Base-by-base conservation (phyloP, 1,140 invertebrate genomes). In the Antheraea mylitta region DNA sequence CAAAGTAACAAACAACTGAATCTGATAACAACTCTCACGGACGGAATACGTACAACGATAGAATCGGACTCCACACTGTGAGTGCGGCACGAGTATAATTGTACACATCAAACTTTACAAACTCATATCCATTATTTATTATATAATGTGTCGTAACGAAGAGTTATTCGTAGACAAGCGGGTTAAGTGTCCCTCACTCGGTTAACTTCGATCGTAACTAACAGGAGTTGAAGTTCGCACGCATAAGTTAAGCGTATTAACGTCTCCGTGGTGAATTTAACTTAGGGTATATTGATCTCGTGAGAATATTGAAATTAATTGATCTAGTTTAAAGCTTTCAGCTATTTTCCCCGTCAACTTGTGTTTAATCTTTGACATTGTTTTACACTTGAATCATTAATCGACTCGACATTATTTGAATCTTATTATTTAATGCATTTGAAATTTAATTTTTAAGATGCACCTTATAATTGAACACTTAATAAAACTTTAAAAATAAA, bases 191-290 rank as follows among this genome's bases (percentile, higher is more conserved):
- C 71, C 65, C 67, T 75, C 71, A 75, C 73, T 77, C 58, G 70
- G 70, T 74, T 80, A 84, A 85, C 73, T 86, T 83, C 64, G 70
- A 74, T 78, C 75, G 72, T 75, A 82, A 83, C 80, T 81, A 78
- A 77, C 37, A 61, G 73, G 80, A 85, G 73, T 83, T 76, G 63
- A 84, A 79, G 73, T 84, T 83, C 75, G 76, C 71, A 80, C 79
- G 83, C 79, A 78, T 83, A 83, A 84, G 77, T 85, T 84, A 79
- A 84, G 79, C 77, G 72, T 81, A 81, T 83, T 86, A 83, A 83
- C 77, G 76, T 81, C 78, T 78, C 74, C 75, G 76, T 70, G 72
- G 69, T 74, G 73, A 79, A 70, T 77, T 78, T 75, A 80, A 84
- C 80, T 85, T 83, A 59, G 66, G 64, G 70, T 78, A 81, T 76